Evolutionary conservation across 2,888 invertebrate species (phyloP), one percentile per base, ranked within the genome.

Genomic region (Cephonodes hylas): DNA sequence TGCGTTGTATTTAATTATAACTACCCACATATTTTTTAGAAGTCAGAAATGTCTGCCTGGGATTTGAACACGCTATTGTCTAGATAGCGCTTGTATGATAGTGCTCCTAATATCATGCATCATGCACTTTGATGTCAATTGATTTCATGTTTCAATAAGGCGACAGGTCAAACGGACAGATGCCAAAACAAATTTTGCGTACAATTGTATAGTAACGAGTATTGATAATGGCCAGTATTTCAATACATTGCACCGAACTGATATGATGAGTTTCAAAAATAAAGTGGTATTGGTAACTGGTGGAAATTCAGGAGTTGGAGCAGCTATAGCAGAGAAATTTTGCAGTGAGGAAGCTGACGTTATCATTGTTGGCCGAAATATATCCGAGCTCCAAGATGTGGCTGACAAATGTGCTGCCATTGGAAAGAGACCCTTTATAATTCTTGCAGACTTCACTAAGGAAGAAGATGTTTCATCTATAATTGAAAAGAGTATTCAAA

Each of bases 271-370:
- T 58, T 67, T 66, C 13, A 45, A 27, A 15, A 63, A 63, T 13
- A 67, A 80, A 72, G 74, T 80, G 0, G 79, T 76, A 0, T 59
- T 82, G 0, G 68, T 82, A 1, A 83, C 79, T 0, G 81, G 81
- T 0, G 73, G 74, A 1, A 77, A 80, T 44, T 75, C 80, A 0
- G 81, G 81, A 1, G 80, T 83, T 4, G 83, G 83, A 1, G 83
- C 79, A 0, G 73, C 75, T 2, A 67, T 72, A 0, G 80, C 81
- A 0, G 62, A 68, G 1, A 44, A 64, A 15, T 80, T 82, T 59
- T 70, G 77, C 18, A 72, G 67, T 42, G 74, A 79, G 64, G 78
- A 76, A 1, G 81, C 81, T 0, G 53, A 63, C 2, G 75, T 83
- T 0, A 70, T 69, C 0, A 65, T 81, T 13, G 74, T 79, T 0